Conservation (phyloP, 2,888 invertebrate genomes). For the Agonopterix heracliana region DNA sequence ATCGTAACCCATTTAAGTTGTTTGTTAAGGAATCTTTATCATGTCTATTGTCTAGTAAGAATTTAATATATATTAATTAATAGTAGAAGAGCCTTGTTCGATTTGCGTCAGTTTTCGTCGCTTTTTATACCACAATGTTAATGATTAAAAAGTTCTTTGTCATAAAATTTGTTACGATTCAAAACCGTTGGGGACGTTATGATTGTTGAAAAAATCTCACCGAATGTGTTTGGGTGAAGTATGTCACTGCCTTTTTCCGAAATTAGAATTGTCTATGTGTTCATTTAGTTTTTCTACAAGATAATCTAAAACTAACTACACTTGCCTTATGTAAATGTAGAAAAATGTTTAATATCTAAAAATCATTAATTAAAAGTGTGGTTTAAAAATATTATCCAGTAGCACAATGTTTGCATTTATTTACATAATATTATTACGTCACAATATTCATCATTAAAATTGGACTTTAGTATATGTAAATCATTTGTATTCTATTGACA, state of each 20-base stretch:
- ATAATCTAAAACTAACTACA: slow-evolving; percentile 19
- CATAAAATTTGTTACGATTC: slow-evolving; percentile 49
- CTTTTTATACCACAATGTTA: slow-evolving; percentile 60
- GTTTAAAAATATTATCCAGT: slow-evolving; percentile 1
- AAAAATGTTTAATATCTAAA: slow-evolving; percentile 8
- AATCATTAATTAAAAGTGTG: slow-evolving; percentile 3
- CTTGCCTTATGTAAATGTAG: slow-evolving; percentile 48
- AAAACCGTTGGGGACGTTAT: slow-evolving; percentile 37
- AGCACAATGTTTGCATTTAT: slow-evolving; percentile 62
- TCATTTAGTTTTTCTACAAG: slow-evolving; percentile 46
- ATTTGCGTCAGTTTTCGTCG: slow-evolving; percentile 52
- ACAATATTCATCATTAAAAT: slow-evolving; percentile 7
- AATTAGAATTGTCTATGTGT: slow-evolving; percentile 49
- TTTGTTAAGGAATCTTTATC: slow-evolving; percentile 74
- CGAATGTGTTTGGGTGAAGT: slow-evolving; percentile 31
- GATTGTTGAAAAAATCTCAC: slow-evolving; percentile 33
- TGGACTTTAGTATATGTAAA: neutral
- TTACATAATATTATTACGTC: slow-evolving; percentile 31
- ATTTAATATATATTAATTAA: slow-evolving; percentile 70
- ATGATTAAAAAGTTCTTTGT: slow-evolving; percentile 38
- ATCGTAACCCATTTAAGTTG: slow-evolving; percentile 68
- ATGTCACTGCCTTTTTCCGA: slow-evolving; percentile 53
- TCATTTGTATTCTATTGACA: neutral
- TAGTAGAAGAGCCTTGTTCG: slow-evolving; percentile 65
- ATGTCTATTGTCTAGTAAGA: slow-evolving; percentile 73